These are phyloP conservation scores for Calycopis cecrops DNA, from an alignment of 1,140 invertebrate species.

Conservation along the genomic window DNA sequence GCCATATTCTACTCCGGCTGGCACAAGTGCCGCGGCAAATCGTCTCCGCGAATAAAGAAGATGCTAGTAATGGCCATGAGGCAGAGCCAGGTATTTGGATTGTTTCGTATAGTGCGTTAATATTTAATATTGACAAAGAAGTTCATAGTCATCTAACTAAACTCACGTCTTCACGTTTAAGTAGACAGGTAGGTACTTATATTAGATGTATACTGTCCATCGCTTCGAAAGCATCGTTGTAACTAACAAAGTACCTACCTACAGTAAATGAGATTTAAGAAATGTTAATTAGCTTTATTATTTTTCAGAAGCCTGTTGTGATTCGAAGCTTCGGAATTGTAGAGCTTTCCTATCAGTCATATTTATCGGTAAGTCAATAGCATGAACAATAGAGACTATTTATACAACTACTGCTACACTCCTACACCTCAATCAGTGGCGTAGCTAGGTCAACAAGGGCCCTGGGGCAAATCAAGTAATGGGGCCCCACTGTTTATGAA, in stretches of 20 bases:
- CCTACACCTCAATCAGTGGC: background rate
- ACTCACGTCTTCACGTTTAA: too few relatives aligned
- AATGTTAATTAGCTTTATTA: constrained; percentile 19
- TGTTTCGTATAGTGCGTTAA: too few relatives aligned
- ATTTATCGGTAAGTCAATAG: constrained; percentile 38
- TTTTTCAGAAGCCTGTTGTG: constrained; percentile 36
- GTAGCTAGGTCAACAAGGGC: too few relatives aligned
- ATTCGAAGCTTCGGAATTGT: constrained; percentile 35
- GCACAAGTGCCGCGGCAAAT: constrained; percentile 29
- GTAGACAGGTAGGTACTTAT: too few relatives aligned
- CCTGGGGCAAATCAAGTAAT: too few relatives aligned
- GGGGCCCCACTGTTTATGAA: too few relatives aligned
- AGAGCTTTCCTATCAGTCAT: constrained; percentile 41
- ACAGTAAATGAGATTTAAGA: too few relatives aligned
- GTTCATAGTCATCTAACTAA: too few relatives aligned
- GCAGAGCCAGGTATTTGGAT: constrained; percentile 26
- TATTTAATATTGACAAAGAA: background rate
- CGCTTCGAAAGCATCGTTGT: too few relatives aligned
- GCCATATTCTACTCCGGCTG: constrained; percentile 44
- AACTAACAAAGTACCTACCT: too few relatives aligned
- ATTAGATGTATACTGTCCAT: too few relatives aligned
- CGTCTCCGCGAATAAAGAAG: constrained; percentile 20
- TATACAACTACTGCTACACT: background rate
- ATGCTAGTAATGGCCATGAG: constrained; percentile 31
- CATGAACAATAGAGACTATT: background rate